Percentiles rank a stretch among this genome's conserved stretches.
Conservation (phyloP, 2,888 invertebrate genomes). For the Drosophila mayaguana region DNA sequence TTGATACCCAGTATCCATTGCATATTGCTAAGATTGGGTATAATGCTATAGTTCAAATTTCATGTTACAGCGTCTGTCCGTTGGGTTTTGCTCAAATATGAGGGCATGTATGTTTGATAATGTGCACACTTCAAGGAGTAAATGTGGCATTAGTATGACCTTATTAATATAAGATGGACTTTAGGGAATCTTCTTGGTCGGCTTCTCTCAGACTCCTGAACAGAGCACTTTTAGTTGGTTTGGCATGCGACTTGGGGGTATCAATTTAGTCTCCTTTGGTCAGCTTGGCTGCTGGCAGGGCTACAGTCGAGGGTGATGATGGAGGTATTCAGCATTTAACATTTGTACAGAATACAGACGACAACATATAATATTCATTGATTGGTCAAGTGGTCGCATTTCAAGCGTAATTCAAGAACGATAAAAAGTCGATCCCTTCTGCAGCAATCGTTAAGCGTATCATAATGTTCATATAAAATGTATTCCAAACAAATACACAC, state of each 20-base stretch:
- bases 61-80: neutral
- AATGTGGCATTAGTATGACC: neutral
- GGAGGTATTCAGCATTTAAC: constrained; percentile 28
- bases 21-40: neutral
- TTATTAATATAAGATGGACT: neutral
- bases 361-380: constrained; percentile 69
- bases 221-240: neutral
- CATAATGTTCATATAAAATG: neutral
- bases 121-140: neutral
- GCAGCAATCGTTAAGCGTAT: neutral
- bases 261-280: neutral
- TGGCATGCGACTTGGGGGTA: neutral
- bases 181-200: neutral
- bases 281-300: neutral
- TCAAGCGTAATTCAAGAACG: constrained; percentile 53
- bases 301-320: neutral
- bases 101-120: neutral
- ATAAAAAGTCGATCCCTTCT: constrained; percentile 29
- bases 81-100: neutral
- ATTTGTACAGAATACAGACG: constrained; percentile 24
- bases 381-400: constrained; percentile 71
- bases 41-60: neutral
- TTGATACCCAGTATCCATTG: neutral
- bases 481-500: neutral
- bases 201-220: neutral